These are phyloP conservation scores for Drosophila aff. DNA, from an alignment of 1,140 invertebrate species.

Conservation along the genomic window DNA sequence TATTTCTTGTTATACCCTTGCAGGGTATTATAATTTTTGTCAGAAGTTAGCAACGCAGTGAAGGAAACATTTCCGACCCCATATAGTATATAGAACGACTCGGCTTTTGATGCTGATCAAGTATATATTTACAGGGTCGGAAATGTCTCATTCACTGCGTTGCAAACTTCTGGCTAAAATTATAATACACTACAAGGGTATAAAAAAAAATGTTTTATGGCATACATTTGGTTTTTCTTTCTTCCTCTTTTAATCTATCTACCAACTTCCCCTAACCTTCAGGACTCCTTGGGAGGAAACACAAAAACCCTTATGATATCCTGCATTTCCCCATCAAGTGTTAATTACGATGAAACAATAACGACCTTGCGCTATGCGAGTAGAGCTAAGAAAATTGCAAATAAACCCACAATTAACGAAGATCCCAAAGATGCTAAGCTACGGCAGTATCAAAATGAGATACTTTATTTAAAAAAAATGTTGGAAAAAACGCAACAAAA, in stretches of 20 bases:
- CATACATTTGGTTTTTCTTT: background rate
- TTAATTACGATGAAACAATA: conserved; percentile 96
- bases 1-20: background rate
- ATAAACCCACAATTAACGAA: conserved; percentile 96
- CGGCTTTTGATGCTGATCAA: too few relatives aligned
- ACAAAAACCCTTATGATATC: conserved; percentile 98
- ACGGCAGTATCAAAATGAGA: conserved; percentile 94
- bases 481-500: conserved; percentile 85
- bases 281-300: conserved; percentile 97
- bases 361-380: conserved; percentile 95
- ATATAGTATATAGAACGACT: too few relatives aligned
- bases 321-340: conserved; percentile 94
- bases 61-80: too few relatives aligned
- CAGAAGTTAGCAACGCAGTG: too few relatives aligned
- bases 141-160: too few relatives aligned
- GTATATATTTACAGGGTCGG: too few relatives aligned
- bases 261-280: background rate
- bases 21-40: too few relatives aligned
- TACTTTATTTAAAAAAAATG: conserved; percentile 90
- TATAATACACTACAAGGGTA: too few relatives aligned
- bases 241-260: too few relatives aligned
- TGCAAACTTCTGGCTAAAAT: too few relatives aligned
- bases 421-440: conserved; percentile 96
- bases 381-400: conserved; percentile 96
- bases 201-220: background rate